Conservation (phyloP, 2,113 vertebrate species). For the Butorides virescens region DNA sequence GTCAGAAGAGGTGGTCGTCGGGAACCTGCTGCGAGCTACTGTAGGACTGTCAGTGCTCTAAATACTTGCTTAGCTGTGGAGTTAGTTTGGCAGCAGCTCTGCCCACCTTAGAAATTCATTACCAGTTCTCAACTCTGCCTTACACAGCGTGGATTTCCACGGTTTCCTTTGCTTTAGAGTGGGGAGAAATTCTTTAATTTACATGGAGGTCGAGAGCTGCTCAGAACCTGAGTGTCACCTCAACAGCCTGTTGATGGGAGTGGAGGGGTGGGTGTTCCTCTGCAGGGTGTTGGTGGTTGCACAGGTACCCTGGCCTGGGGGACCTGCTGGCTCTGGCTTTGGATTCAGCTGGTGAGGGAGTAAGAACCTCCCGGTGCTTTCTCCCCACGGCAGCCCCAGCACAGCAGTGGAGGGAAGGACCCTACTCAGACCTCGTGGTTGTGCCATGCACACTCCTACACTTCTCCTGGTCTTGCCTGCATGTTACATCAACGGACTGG, state of each 20-base stretch:
- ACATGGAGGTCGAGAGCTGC: neutral
- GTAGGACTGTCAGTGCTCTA: neutral
- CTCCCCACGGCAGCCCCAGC: neutral
- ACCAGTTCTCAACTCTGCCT: accelerated
- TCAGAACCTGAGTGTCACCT: neutral
- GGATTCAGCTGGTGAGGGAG: neutral
- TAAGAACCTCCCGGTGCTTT: neutral
- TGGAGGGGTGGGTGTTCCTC: neutral
- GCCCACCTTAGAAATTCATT: neutral
- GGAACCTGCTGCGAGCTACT: neutral
- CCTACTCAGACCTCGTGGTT: neutral
- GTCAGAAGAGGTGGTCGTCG: neutral
- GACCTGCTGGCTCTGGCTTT: neutral
- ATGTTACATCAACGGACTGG: accelerated
- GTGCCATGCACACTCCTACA: neutral
- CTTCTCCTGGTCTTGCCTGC: neutral
- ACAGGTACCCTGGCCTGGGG: neutral
- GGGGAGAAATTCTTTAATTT: neutral
- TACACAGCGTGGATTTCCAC: accelerated
- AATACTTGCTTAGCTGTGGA: accelerated
- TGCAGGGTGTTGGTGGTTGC: neutral
- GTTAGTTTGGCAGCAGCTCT: neutral
- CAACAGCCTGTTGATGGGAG: neutral
- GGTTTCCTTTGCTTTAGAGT: neutral
- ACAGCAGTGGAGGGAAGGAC: too few relatives aligned